Evolutionary conservation across 2,888 invertebrate species (phyloP).

Genomic region (Ochropleura plecta): DNA sequence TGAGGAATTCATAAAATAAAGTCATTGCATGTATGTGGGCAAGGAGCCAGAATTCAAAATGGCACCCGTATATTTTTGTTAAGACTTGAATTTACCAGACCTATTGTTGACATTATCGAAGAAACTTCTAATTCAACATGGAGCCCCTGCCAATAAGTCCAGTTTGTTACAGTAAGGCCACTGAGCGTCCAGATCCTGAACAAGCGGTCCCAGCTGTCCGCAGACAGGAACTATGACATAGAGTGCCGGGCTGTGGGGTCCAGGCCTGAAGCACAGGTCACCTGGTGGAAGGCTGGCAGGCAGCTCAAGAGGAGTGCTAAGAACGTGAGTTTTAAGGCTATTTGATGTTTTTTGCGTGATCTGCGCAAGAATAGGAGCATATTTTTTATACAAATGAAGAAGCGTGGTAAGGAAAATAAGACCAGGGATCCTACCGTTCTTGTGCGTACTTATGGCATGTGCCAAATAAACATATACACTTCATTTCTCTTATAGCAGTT

Average conservation of each 20-base stretch:
- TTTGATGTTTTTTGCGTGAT: background rate
- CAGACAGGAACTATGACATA: conserved; percentile 95
- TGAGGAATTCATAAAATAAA: background rate
- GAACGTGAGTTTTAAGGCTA: conserved; percentile 83
- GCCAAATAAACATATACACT: background rate
- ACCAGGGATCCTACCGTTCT: background rate
- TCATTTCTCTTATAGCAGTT: background rate
- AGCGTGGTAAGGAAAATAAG: background rate
- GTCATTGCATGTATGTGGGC: background rate
- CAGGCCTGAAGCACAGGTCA: conserved; percentile 94
- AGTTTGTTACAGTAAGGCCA: conserved; percentile 94
- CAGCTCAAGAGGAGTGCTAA: conserved; percentile 94
- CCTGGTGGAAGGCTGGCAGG: conserved; percentile 96
- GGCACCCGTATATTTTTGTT: background rate
- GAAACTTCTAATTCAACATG: background rate
- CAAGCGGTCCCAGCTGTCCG: conserved; percentile 94
- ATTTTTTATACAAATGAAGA: background rate
- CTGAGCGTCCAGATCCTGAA: conserved; percentile 95
- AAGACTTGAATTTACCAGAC: background rate
- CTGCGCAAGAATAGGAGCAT: too few species aligned
- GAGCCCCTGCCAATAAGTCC: conserved; percentile 31
- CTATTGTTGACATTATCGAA: background rate
- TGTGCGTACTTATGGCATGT: background rate
- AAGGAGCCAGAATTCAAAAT: background rate
- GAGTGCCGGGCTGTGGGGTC: conserved; percentile 96